Base-by-base conservation (phyloP, 2,113 vertebrate genomes). In the Alethe diademata region DNA sequence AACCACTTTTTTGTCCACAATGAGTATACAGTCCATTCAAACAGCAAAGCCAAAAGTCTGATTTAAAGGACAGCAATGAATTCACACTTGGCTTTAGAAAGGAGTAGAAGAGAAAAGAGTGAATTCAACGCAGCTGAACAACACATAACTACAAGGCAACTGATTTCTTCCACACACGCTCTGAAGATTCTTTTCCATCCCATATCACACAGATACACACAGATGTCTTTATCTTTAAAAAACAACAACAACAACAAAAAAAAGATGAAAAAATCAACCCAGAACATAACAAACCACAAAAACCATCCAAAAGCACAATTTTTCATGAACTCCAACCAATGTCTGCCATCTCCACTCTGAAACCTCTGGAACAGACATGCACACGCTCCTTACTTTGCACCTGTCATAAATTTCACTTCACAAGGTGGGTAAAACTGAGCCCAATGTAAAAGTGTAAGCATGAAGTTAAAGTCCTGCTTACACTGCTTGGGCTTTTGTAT, bases 381-480 rank as follows among this genome's bases (percentile, higher is more conserved):
- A 42, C 3, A 19, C 3, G 9, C 48, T 60, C 53, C 2, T 7
- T 5, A 60, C 43, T 76, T 64, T 8, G n/a, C 4, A 40, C 22
- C 9, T 40, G 29, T 26, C 19, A 5, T 51, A 83, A 83, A 64
- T 26, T 56, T 67, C 14, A 40, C 70, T 60, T 51, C 3, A 5
- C 42, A 43, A 31, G 19, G 36, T 36, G n/a, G 14, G 29, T 19
- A 79, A 86, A 88, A 64, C 14, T 19, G 20, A 60, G 24, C 48
- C 42, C 8, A 28, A 0, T 0, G 0, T 8, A 20, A 5, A 57
- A 50, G 53, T 36, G 14, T 11, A 75, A 67, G 31, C 38, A n/a
- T 8, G 19, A 64, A 56, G 13, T 1, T 72, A 26, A 83, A 56
- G 33, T 31, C 65, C 38, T 33, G 35, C 29, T 90, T 54, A 47